Evolutionary conservation across 2,888 invertebrate species (phyloP), one percentile per base, ranked within the genome.

Genomic region (Octodonta nipae): DNA sequence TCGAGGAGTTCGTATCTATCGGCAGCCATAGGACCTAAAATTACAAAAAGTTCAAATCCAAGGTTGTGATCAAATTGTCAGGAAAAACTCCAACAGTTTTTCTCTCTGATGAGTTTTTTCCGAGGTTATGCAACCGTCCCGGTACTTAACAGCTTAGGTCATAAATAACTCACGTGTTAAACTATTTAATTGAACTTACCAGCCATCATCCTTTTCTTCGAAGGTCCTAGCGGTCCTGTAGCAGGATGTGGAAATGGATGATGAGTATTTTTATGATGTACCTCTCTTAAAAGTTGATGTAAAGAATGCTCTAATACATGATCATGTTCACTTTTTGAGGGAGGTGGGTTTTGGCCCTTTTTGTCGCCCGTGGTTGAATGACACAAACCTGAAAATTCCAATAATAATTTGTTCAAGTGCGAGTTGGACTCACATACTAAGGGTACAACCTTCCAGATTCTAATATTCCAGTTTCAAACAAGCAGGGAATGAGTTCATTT

Each of bases 281-380:
- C 84, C 51, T 92, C 89, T 12, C 93, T 71, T 34, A 95, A 65
- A 35, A 95, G 64, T 60, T 95, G 95, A 63, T 95, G 93, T 35
- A 95, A 64, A 0, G 92, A 92, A 58, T 95, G 95, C 56, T 95
- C 93, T 43, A 95, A 62, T n/a, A 95, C 93, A 56, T 91, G 91
- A 63, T 93, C 91, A 55, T 93, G 92, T 49, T 91, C 91, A 12
- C 71, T 70, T 38, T 69, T 70, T 34, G 66, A 61, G 2, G 69
- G 65, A 6, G 68, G 56, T 2, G 64, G 61, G 30, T 59, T 47
- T 13, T 60, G 49, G 44, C 70, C 66, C 44, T 70, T 68, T 37
- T 67, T 68, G 34, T 68, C 68, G n/a, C 62, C 64, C 13, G 73
- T 72, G 3, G 78, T 77, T 30, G 87, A 86, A 58, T 93, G 93